These are phyloP conservation scores for Pipistrellus pygmaeus DNA, from an alignment of 2,797 vertebrate species.

Conservation along the genomic window DNA sequence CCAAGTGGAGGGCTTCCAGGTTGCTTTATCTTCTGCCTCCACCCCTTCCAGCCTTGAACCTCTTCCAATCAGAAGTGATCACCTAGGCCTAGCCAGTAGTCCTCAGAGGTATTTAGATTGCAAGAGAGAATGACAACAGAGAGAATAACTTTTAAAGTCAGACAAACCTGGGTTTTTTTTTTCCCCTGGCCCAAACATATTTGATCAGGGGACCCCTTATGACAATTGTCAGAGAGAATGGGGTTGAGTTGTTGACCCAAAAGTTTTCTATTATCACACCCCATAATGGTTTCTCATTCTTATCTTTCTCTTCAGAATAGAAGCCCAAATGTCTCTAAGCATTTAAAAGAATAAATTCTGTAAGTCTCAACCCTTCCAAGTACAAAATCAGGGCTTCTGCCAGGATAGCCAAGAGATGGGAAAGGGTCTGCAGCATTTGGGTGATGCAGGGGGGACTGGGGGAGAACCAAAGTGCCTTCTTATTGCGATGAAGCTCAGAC, in stretches of 20 bases:
- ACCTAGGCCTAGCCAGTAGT: neutral
- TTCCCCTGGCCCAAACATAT: neutral
- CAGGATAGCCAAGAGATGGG: neutral
- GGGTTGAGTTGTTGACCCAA: neutral
- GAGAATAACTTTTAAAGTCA: constrained; percentile 5
- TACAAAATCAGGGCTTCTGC: constrained; percentile 1
- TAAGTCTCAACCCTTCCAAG: neutral
- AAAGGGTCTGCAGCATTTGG: neutral
- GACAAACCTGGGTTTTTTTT: neutral
- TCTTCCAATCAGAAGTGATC: neutral
- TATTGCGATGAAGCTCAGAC: neutral
- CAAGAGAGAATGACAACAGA: neutral
- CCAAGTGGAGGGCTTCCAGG: neutral
- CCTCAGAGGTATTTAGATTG: neutral
- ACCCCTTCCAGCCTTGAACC: neutral
- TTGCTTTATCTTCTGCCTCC: neutral
- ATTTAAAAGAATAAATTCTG: neutral
- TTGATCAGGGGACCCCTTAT: neutral
- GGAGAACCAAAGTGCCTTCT: neutral
- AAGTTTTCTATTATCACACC: neutral
- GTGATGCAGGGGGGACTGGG: neutral
- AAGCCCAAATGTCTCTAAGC: neutral
- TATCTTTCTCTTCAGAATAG: neutral
- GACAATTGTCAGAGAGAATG: neutral
- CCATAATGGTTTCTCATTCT: neutral